Conservation (phyloP, 92 coral and sea anemone species). For the Epizoanthus rinbou region DNA sequence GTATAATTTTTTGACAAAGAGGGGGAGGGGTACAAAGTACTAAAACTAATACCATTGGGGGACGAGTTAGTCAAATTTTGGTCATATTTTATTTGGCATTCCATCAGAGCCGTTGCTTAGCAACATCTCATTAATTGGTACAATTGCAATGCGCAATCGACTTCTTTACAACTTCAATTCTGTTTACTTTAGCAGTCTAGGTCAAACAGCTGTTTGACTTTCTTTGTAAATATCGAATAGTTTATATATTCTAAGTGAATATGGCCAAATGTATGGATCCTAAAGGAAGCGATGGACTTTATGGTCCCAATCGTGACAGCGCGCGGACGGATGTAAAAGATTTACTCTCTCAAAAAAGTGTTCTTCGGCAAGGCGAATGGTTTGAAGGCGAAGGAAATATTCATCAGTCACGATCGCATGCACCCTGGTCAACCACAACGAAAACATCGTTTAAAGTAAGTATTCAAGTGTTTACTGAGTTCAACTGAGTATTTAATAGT, state of each 20-base stretch:
- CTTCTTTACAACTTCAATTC: not conserved
- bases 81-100: not conserved
- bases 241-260: conserved; percentile 2
- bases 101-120: conserved; percentile 12
- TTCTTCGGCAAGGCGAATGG: conserved; percentile 82
- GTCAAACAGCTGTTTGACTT: conserved; percentile 27
- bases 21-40: not conserved
- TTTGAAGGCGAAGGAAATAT: not conserved
- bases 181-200: not conserved
- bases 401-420: not conserved
- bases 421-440: conserved; percentile 75
- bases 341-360: conserved; percentile 63
- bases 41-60: not conserved
- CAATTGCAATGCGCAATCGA: not conserved
- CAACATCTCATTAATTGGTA: conserved; percentile 34
- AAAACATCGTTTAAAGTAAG: conserved; percentile 68
- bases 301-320: conserved; percentile 80
- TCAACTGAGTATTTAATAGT: not conserved
- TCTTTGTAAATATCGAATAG: conserved; percentile 30
- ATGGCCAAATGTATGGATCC: conserved; percentile 36
- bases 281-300: conserved; percentile 50
- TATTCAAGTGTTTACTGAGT: not conserved
- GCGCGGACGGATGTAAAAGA: conserved; percentile 78
- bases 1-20: not conserved
- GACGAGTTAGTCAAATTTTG: not conserved